phyloP scores from a whole-genome alignment of 2,113 vertebrate species.

The Vimba vimba region DNA sequence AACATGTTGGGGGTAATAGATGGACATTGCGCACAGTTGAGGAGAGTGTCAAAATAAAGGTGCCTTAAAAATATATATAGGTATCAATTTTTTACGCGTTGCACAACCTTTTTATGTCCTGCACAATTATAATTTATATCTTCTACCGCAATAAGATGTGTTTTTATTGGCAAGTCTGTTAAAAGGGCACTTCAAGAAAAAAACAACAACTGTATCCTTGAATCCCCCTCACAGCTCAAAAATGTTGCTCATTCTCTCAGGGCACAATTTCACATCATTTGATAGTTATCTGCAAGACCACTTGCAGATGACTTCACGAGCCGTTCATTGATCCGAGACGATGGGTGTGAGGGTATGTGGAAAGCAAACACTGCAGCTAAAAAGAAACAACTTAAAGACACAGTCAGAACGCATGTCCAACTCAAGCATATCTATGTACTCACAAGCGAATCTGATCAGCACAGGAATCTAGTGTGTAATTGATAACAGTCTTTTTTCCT shows the following conservation, averaged over 20 bases:
- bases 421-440: conserved; percentile 58
- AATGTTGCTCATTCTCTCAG: conserved; percentile 72
- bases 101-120: conserved; percentile 51
- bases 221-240: conserved; percentile 63
- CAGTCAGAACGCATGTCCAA: conserved; percentile 54
- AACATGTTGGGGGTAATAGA: no score
- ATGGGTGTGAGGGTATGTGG: conserved; percentile 62
- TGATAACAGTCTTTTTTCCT: conserved; percentile 91
- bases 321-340: conserved; percentile 72
- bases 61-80: no score
- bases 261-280: conserved; percentile 70
- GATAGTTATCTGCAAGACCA: conserved; percentile 66
- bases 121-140: conserved; percentile 72
- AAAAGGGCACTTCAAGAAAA: conserved; percentile 67
- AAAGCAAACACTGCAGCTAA: conserved; percentile 70
- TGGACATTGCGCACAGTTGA: no score
- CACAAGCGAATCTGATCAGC: conserved; percentile 64
- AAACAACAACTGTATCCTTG: conserved; percentile 70
- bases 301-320: conserved; percentile 76
- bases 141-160: conserved; percentile 2
- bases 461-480: conserved; percentile 87
- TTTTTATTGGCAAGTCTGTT: conserved; percentile 68
- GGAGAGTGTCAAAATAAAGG: no score
- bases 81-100: no score
- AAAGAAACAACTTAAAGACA: conserved; percentile 56